Percentiles rank a stretch among this genome's conserved stretches.
These are phyloP conservation scores for Syrista parreyssii DNA, from an alignment of 2,888 invertebrate species.

Conservation along the genomic window DNA sequence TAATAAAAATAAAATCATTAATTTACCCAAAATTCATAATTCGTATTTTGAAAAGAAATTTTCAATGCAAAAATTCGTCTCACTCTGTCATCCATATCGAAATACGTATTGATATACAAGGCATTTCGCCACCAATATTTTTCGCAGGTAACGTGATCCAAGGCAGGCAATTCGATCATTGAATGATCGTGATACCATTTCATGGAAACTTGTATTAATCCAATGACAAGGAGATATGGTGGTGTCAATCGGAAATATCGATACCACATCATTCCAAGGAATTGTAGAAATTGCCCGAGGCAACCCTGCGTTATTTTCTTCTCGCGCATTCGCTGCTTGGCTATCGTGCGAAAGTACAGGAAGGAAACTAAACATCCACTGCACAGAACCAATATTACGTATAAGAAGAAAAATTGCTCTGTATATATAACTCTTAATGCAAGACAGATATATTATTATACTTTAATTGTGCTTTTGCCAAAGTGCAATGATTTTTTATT, in stretches of 20 bases:
- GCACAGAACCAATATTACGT: slow-evolving; percentile 50
- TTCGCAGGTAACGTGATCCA: slow-evolving; percentile 79
- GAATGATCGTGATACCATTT: slow-evolving; percentile 79
- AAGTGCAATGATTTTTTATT: background rate
- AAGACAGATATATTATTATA: background rate
- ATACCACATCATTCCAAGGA: slow-evolving; percentile 67
- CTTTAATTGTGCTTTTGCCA: background rate
- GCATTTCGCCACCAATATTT: slow-evolving; percentile 87
- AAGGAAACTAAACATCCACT: slow-evolving; percentile 80
- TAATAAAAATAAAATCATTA: background rate
- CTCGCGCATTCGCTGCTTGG: slow-evolving; percentile 67
- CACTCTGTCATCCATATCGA: slow-evolving; percentile 75
- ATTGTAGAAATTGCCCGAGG: slow-evolving; percentile 66
- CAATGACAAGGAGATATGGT: slow-evolving; percentile 83
- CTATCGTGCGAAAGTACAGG: slow-evolving; percentile 75
- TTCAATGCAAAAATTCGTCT: slow-evolving; percentile 19
- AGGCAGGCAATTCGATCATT: slow-evolving; percentile 79
- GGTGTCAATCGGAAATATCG: slow-evolving; percentile 76
- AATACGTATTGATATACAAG: slow-evolving; percentile 86
- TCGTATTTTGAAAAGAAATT: slow-evolving; percentile 19
- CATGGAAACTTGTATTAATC: slow-evolving; percentile 78
- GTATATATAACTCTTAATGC: background rate
- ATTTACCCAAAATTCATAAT: background rate
- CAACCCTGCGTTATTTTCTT: slow-evolving; percentile 64
- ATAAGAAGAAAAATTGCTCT: background rate